Evolutionary conservation across 2,888 invertebrate species (phyloP).

Genomic region (Colletes collaris): DNA sequence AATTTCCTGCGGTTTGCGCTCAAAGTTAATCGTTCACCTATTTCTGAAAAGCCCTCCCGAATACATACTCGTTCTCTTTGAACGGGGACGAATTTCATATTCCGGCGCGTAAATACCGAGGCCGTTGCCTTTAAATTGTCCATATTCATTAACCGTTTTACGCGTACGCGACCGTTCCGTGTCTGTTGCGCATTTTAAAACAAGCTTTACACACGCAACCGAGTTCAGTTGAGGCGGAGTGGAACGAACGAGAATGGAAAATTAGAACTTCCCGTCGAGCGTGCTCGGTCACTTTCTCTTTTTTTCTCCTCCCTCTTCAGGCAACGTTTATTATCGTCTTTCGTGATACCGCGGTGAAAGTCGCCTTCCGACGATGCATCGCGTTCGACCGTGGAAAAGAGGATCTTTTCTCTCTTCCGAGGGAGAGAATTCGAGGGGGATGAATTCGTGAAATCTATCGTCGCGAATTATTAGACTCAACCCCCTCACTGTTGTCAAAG

Average conservation of each 20-base stretch:
- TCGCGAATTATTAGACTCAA: too few species aligned
- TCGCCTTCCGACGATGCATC: conserved; percentile 9
- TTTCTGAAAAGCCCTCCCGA: not conserved
- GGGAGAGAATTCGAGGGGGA: not conserved
- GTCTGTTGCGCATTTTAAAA: conserved; percentile 17
- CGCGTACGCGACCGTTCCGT: not conserved
- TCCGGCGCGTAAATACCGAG: not conserved
- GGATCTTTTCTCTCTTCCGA: not conserved
- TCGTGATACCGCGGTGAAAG: conserved; percentile 5
- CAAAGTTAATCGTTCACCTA: not conserved
- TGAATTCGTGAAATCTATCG: too few species aligned
- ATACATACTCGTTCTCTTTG: too few species aligned
- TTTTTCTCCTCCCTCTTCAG: not conserved
- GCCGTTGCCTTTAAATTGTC: conserved; percentile 11
- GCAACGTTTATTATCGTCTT: conserved; percentile 36
- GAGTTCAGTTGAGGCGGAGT: not conserved
- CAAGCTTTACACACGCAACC: not conserved
- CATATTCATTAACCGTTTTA: conserved; percentile 18
- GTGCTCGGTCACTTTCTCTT: not conserved
- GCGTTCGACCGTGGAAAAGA: conserved; percentile 1
- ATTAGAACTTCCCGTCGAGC: conserved; percentile 32
- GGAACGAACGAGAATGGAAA: conserved; percentile 14
- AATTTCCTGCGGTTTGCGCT: not conserved
- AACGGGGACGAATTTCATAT: too few species aligned
- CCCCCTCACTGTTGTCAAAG: too few species aligned